phyloP scores from a whole-genome alignment of 2,113 vertebrate genomes.

The Geothlypis trichas region DNA sequence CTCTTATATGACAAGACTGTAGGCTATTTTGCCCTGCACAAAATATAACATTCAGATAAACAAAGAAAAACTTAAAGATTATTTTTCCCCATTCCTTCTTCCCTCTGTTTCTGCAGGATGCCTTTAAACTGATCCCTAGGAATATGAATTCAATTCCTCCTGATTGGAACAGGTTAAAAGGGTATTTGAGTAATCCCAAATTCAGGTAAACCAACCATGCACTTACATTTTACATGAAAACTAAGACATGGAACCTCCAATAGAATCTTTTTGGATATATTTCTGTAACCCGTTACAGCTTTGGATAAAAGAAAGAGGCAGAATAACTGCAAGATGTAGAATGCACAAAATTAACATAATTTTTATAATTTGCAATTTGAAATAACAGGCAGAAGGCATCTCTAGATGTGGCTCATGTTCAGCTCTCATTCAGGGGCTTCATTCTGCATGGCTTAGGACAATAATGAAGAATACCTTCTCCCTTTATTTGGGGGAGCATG shows the following conservation, averaged over 20 bases:
- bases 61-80: not conserved
- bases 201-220: not conserved
- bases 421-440: not conserved
- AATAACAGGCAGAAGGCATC: not conserved
- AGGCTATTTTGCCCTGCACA: not conserved
- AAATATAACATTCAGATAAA: not conserved
- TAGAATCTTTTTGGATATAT: not conserved
- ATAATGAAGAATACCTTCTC: accelerated
- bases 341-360: not conserved
- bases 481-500: accelerated
- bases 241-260: not conserved
- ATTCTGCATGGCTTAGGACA: no score
- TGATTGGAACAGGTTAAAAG: not conserved
- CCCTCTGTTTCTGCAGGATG: not conserved
- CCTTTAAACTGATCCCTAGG: not conserved
- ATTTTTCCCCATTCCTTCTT: not conserved
- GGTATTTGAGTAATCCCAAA: not conserved
- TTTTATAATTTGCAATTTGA: not conserved
- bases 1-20: not conserved
- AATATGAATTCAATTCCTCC: not conserved
- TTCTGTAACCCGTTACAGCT: not conserved
- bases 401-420: not conserved
- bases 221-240: not conserved
- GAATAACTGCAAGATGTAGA: not conserved
- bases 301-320: not conserved